Evolutionary conservation across 2,113 vertebrate genomes (phyloP).

Genomic region (Octodon degus): DNA sequence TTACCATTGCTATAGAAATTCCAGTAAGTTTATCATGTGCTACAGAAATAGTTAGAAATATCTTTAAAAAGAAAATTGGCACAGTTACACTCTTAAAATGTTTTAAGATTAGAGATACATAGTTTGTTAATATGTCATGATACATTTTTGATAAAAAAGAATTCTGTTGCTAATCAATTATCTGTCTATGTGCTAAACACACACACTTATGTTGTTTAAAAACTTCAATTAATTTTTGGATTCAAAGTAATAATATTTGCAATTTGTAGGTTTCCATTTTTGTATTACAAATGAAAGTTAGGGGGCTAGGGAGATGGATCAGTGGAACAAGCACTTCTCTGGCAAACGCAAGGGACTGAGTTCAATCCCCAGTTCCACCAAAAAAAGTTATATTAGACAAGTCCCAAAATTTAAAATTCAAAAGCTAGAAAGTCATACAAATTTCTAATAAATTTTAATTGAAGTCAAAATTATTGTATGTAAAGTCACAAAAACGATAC

Average conservation of each 20-base stretch:
- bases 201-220: neutral
- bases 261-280: neutral
- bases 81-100: neutral
- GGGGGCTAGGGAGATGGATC: neutral
- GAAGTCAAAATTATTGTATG: neutral
- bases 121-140: neutral
- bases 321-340: too few species aligned
- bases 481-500: neutral
- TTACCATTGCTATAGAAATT: neutral
- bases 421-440: neutral
- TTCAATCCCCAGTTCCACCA: too few species aligned
- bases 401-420: neutral
- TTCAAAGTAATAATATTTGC: neutral
- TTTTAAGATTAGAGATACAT: neutral
- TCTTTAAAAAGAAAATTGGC: neutral
- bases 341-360: too few species aligned
- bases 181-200: neutral
- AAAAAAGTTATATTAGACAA: too few species aligned
- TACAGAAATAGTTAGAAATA: neutral
- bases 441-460: neutral
- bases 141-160: neutral
- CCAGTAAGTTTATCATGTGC: neutral
- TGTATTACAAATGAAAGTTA: neutral
- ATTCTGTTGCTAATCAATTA: neutral
- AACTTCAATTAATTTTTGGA: neutral